These are phyloP conservation scores for Bos indicus DNA, from an alignment of 2,113 vertebrate genomes.

Conservation along the genomic window DNA sequence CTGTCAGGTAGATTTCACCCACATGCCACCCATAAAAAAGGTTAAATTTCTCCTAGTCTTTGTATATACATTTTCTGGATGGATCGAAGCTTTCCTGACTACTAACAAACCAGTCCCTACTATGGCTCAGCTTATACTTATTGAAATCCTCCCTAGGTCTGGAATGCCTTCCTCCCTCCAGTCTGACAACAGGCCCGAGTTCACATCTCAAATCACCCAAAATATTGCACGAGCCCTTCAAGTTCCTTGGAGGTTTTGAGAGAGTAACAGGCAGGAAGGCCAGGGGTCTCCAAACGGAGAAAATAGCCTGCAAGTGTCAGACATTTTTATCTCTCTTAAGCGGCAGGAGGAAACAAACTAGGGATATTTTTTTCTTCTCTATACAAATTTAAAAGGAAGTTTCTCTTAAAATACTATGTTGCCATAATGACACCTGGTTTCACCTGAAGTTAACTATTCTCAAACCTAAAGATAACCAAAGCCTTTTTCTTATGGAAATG, in stretches of 20 bases:
- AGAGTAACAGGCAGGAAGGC: too few relatives aligned
- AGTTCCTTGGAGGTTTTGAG: not conserved
- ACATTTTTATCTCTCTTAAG: too few relatives aligned
- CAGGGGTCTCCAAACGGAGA: too few relatives aligned
- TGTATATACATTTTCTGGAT: not conserved
- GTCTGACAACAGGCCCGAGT: not conserved
- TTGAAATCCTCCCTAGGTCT: not conserved
- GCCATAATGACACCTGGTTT: too few relatives aligned
- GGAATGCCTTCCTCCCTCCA: not conserved
- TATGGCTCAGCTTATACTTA: not conserved
- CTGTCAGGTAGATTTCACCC: not conserved
- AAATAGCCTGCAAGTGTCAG: too few relatives aligned
- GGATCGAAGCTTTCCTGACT: not conserved
- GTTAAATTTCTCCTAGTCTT: not conserved
- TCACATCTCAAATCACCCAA: not conserved
- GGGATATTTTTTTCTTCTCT: too few relatives aligned
- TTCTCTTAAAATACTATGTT: too few relatives aligned
- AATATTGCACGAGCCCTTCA: rapidly evolving
- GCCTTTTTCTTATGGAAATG: too few relatives aligned
- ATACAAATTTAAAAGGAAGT: too few relatives aligned
- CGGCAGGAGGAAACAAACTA: too few relatives aligned
- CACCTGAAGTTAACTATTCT: too few relatives aligned
- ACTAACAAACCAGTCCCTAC: not conserved
- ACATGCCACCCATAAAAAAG: not conserved
- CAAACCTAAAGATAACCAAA: too few relatives aligned